These are phyloP conservation scores for Lacerta agilis DNA, from an alignment of 2,797 vertebrate genomes.

Conservation along the genomic window DNA sequence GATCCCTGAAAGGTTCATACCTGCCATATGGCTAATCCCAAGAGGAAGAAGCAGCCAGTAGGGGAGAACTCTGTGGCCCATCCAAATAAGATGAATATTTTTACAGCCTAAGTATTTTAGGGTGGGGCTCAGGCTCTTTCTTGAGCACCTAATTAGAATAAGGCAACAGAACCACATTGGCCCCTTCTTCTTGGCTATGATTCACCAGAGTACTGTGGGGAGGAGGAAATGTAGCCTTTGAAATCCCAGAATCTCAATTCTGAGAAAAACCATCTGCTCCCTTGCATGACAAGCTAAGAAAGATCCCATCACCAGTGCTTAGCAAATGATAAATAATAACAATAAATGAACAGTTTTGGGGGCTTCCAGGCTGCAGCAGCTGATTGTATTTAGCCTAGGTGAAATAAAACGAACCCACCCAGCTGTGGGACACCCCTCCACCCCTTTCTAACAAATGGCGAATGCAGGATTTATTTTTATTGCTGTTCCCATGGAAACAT, in stretches of 20 bases:
- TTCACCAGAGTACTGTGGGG: slow-evolving; percentile 10
- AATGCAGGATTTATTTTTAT: slow-evolving; percentile 47
- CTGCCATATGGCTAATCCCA: not conserved
- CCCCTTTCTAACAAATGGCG: slow-evolving; percentile 15
- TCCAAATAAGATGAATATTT: not conserved
- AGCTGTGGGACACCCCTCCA: slow-evolving; percentile 62
- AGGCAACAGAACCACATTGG: slow-evolving; percentile 1
- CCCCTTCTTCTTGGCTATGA: slow-evolving; percentile 24
- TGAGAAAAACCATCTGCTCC: slow-evolving; percentile 57
- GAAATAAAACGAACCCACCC: slow-evolving; percentile 59
- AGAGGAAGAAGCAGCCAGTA: not conserved
- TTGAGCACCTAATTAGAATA: not conserved
- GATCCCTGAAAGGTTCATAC: not conserved
- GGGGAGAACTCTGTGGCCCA: not conserved
- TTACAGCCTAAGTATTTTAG: not conserved
- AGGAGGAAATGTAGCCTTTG: slow-evolving; percentile 38
- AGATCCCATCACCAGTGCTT: slow-evolving; percentile 48
- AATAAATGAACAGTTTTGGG: slow-evolving; percentile 49
- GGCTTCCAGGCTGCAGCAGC: slow-evolving; percentile 53
- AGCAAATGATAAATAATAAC: slow-evolving; percentile 22
- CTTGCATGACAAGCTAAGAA: slow-evolving; percentile 33
- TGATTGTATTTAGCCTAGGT: slow-evolving; percentile 61
- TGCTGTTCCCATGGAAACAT: slow-evolving; percentile 55
- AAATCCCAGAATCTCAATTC: slow-evolving; percentile 42
- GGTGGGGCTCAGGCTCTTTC: not conserved